Conservation (phyloP, 1,140 invertebrate genomes). For the Ruditapes philippinarum region DNA sequence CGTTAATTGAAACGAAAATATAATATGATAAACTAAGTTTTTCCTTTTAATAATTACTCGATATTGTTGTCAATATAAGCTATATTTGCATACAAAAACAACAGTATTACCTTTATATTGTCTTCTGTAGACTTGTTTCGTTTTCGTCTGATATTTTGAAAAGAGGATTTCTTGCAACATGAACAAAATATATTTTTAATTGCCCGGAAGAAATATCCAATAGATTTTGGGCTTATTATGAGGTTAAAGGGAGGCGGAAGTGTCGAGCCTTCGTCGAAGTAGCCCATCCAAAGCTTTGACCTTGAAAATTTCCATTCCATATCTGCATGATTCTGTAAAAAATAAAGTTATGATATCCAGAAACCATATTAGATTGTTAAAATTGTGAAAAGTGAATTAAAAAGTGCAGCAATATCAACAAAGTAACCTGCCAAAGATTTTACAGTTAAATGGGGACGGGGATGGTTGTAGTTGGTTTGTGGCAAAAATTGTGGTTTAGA, state of each 20-base stretch:
- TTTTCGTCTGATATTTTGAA: background rate
- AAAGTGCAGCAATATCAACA: too few relatives aligned
- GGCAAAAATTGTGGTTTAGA: too few relatives aligned
- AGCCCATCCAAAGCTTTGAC: slow-evolving; percentile 89
- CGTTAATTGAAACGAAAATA: too few relatives aligned
- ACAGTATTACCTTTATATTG: background rate
- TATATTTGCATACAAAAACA: background rate
- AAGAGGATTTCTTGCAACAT: slow-evolving; percentile 17
- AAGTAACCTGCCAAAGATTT: too few relatives aligned
- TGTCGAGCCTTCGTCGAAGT: slow-evolving; percentile 89
- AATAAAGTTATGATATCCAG: too few relatives aligned
- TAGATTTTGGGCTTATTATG: slow-evolving; percentile 88
- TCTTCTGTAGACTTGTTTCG: background rate
- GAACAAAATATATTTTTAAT: slow-evolving; percentile 77
- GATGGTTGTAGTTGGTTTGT: too few relatives aligned
- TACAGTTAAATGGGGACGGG: too few relatives aligned
- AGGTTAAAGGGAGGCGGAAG: slow-evolving; percentile 89
- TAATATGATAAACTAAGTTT: too few relatives aligned
- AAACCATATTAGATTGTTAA: too few relatives aligned
- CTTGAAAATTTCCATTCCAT: slow-evolving; percentile 89
- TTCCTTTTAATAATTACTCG: too few relatives aligned
- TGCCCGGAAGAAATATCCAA: slow-evolving; percentile 86
- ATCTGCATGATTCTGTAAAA: slow-evolving; percentile 88
- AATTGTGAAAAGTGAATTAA: too few relatives aligned
- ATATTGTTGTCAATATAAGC: too few relatives aligned